Conservation (phyloP, 2,797 vertebrate genomes). For the Smutsia temminckii region DNA sequence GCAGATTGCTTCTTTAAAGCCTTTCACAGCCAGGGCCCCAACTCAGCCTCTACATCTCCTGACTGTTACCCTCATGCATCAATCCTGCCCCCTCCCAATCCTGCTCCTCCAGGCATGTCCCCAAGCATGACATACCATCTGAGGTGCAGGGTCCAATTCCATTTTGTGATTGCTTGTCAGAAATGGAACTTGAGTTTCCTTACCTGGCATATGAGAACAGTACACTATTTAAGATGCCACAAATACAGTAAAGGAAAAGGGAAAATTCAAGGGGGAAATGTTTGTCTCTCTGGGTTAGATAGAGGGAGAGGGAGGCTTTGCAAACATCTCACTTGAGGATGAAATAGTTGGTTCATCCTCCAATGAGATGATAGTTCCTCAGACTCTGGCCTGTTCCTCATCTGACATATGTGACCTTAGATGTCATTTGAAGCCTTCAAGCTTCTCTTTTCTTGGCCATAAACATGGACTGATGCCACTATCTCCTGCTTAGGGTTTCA, state of each 20-base stretch:
- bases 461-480: not conserved
- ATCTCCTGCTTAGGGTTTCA: not conserved
- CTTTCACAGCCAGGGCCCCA: not conserved
- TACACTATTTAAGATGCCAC: not conserved
- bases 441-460: not conserved
- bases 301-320: not conserved
- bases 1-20: not conserved
- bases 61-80: fast-evolving
- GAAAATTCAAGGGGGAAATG: not conserved
- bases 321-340: not conserved
- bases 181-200: not conserved
- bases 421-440: not conserved
- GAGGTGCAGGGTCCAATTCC: not conserved
- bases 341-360: not conserved
- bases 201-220: not conserved
- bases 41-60: not conserved
- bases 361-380: not conserved
- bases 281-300: not conserved
- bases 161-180: not conserved
- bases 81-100: not conserved
- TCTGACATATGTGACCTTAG: not conserved
- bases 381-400: not conserved
- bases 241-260: constrained; percentile 11
- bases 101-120: not conserved
- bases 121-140: not conserved